Percentiles rank a stretch among this genome's conserved stretches.
Evolutionary conservation across 2,888 invertebrate species (phyloP).

Genomic region (Agrilus mali): DNA sequence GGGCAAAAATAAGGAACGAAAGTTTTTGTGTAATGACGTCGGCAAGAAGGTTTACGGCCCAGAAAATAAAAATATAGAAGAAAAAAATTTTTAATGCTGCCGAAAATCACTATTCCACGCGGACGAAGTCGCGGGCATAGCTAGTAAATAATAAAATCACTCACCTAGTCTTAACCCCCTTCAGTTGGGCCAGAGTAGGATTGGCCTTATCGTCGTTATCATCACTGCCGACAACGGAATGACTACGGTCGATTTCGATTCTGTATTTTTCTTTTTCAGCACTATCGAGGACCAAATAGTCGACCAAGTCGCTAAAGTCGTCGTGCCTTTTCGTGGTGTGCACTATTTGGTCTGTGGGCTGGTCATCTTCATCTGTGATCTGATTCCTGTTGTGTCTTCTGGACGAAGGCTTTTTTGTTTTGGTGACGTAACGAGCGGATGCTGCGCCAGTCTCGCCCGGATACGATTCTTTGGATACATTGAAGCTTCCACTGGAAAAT

Average conservation of each 20-base stretch:
- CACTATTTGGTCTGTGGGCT: not conserved
- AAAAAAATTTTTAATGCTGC: too few species aligned
- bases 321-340: conserved; percentile 36
- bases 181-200: conserved; percentile 59
- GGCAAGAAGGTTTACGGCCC: too few species aligned
- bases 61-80: too few species aligned
- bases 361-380: conserved; percentile 1
- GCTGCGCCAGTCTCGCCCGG: conserved; percentile 16
- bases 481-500: conserved; percentile 26
- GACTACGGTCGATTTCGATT: conserved; percentile 38
- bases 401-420: not conserved
- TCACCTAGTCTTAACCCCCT: conserved; percentile 38
- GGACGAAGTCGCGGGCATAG: too few species aligned
- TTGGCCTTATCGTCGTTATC: conserved; percentile 39
- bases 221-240: conserved; percentile 38
- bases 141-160: conserved; percentile 9
- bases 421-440: conserved; percentile 2
- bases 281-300: conserved; percentile 38
- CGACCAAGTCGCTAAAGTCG: conserved; percentile 47
- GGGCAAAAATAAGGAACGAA: too few species aligned
- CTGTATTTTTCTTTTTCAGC: conserved; percentile 38
- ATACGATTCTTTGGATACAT: conserved; percentile 31
- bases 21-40: too few species aligned
- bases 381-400: conserved; percentile 8
- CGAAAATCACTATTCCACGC: too few species aligned